Evolutionary conservation across 1,140 invertebrate species (phyloP), one percentile per base, ranked within the genome.

Genomic region (Asbolus verrucosus): DNA sequence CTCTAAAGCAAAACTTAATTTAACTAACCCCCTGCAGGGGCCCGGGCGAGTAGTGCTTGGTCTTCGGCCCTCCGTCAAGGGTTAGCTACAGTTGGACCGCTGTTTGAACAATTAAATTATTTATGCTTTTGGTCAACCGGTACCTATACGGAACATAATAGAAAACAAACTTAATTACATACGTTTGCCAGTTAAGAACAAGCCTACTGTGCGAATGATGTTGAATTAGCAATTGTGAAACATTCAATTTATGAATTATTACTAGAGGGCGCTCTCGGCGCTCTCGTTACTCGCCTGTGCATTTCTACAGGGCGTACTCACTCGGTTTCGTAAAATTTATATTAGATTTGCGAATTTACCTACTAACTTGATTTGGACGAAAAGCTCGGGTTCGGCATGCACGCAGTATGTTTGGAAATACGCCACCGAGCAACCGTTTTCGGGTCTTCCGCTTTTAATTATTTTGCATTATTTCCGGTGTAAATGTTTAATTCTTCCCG

Each of bases 191-290:
- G 73, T 76, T 77, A 77, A 76, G 78, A 76, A 74, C 73, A 66
- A 68, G 73, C 73, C 69, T 75, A 73, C 71, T 77, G 75, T 75
- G 75, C 75, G 72, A 79, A 76, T 79, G 75, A 76, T 77, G 77
- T 78, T 76, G 76, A 79, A 80, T 80, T 80, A 80, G 78, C 78
- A 80, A 80, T 80, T 76, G 77, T 75, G 76, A 80, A 79, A 79
- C 77, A 76, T 79, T 80, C 78, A 78, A 80, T 80, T 80, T 80
- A 80, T 80, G 78, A 80, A 80, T 80, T 80, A 79, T 80, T 80
- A 74, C 69, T 70, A 65, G 69, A 59, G 69, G 69, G 62, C 24
- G 60, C 61, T 43, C 43, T 63, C 43, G 60, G 61, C 41, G 60
- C 62, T 70, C 62, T 30, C 43, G 41, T 65, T 54, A 65, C 43